A percentile compares a stretch with the other conserved stretches of the same genome.
Evolutionary conservation across 2,888 invertebrate genomes (phyloP).

Genomic region (Leuctra nigra): DNA sequence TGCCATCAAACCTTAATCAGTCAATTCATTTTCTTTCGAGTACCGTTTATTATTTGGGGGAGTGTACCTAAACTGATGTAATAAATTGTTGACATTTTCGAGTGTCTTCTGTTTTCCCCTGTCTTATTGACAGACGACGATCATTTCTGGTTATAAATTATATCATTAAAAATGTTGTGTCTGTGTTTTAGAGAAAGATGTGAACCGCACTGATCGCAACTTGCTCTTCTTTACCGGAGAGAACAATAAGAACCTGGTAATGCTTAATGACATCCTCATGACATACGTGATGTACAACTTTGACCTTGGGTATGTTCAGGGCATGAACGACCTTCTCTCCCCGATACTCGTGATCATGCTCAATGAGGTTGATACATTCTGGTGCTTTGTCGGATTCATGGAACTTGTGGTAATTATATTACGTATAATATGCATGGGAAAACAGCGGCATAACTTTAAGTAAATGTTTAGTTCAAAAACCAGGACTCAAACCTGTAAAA

Average conservation of each 20-base stretch:
- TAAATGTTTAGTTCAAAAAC: too few relatives aligned
- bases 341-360: constrained; percentile 84
- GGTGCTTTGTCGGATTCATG: constrained; percentile 99
- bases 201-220: constrained; percentile 89
- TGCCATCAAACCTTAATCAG: too few relatives aligned
- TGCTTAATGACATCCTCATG: constrained; percentile 89
- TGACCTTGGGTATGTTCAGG: constrained; percentile 92
- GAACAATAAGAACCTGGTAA: constrained; percentile 77
- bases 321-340: constrained; percentile 96
- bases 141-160: too few relatives aligned
- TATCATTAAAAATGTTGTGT: neutral
- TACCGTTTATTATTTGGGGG: too few relatives aligned
- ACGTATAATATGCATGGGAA: too few relatives aligned
- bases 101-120: neutral
- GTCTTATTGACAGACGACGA: neutral
- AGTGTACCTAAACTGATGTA: too few relatives aligned
- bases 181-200: constrained; percentile 77
- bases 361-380: constrained; percentile 94
- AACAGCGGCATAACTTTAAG: too few relatives aligned
- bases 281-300: constrained; percentile 99
- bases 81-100: neutral
- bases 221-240: constrained; percentile 91
- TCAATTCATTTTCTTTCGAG: too few relatives aligned
- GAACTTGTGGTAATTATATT: constrained; percentile 88
- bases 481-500: too few relatives aligned